Conservation (phyloP, 2,888 invertebrate genomes). For the Caenorhabditis parvicauda region DNA sequence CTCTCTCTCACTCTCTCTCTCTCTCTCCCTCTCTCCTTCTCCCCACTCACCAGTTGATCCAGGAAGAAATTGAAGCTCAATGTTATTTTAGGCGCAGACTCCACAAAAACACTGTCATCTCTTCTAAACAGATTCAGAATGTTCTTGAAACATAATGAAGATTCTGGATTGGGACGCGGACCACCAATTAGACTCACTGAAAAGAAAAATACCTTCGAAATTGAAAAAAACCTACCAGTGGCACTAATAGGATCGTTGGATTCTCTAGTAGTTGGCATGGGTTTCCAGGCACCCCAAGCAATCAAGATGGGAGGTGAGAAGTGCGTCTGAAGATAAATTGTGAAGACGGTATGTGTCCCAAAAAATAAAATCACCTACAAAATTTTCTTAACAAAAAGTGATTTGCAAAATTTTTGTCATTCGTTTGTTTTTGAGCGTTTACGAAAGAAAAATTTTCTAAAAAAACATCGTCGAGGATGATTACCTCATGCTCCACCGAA, state of each 20-base stretch:
- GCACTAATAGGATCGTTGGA: conserved; percentile 4
- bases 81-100: conserved; percentile 18
- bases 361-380: too few relatives aligned
- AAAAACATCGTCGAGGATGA: background rate
- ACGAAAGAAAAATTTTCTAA: too few relatives aligned
- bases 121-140: conserved; percentile 34
- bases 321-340: background rate
- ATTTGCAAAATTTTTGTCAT: too few relatives aligned
- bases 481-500: conserved; percentile 17
- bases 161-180: conserved; percentile 64
- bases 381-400: too few relatives aligned
- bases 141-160: conserved; percentile 63
- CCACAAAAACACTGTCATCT: conserved; percentile 21
- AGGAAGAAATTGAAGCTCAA: conserved; percentile 15
- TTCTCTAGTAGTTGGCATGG: conserved; percentile 46
- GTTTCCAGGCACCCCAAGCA: conserved; percentile 66
- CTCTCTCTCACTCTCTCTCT: too few relatives aligned
- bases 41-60: conserved; percentile 5
- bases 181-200: conserved; percentile 63
- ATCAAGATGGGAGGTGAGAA: conserved; percentile 42
- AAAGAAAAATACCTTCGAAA: conserved; percentile 22
- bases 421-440: too few relatives aligned
- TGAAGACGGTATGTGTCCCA: too few relatives aligned
- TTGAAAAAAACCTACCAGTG: background rate
- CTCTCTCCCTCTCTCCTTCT: background rate